phyloP scores from a whole-genome alignment of 2,113 vertebrate genomes.

The Tragelaphus buxtoni region DNA sequence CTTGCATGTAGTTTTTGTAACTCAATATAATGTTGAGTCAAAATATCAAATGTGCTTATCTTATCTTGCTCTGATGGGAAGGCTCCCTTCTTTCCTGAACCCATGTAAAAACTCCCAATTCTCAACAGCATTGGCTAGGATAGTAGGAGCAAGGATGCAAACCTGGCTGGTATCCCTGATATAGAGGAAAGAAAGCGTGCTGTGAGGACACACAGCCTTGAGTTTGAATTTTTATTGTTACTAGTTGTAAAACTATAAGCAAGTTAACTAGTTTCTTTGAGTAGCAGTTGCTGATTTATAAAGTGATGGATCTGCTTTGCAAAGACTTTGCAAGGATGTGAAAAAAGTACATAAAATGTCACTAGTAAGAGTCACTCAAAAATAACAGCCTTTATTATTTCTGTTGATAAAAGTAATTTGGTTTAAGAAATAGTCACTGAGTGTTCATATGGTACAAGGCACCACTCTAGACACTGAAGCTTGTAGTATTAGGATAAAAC shows the following conservation, averaged over 20 bases:
- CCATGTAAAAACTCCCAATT: not conserved
- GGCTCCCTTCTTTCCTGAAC: not conserved
- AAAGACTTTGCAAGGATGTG: not conserved
- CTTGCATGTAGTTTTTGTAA: not conserved
- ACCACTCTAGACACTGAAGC: not conserved
- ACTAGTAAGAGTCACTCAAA: not conserved
- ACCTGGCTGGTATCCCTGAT: not conserved
- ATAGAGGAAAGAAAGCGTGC: not conserved
- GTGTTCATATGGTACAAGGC: not conserved
- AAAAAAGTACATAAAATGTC: not conserved
- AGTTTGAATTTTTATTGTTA: not conserved
- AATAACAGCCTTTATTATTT: not conserved
- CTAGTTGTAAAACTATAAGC: not conserved
- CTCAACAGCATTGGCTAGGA: not conserved
- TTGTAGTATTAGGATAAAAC: not conserved
- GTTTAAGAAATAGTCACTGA: not conserved
- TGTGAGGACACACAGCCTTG: not conserved
- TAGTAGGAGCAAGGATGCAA: rapidly evolving
- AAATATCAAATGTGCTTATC: not conserved
- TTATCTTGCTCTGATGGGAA: not conserved
- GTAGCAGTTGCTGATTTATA: not conserved
- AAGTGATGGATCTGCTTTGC: not conserved
- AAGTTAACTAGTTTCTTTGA: not conserved
- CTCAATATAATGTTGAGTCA: not conserved
- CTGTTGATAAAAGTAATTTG: not conserved